Conservation (phyloP, 1,140 invertebrate species). For the Aporrectodea caliginosa region DNA sequence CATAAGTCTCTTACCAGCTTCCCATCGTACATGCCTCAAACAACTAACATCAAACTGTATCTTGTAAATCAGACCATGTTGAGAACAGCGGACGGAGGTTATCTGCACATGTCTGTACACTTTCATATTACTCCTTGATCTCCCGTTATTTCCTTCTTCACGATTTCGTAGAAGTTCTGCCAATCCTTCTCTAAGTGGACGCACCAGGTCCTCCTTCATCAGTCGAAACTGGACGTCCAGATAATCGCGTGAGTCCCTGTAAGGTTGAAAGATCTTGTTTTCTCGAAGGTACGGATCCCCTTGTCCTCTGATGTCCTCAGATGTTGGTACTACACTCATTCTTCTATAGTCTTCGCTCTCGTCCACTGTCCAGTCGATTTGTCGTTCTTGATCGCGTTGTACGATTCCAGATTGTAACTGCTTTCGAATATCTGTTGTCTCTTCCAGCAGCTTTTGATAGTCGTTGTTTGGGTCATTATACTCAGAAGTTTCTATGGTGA, state of each 20-base stretch:
- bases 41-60: conserved; percentile 42
- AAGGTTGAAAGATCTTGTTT: conserved; percentile 63
- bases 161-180: conserved; percentile 34
- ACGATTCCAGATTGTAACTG: no score
- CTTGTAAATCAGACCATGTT: conserved; percentile 22
- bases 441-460: no score
- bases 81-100: no score
- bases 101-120: conserved; percentile 5
- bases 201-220: conserved; percentile 66
- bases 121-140: conserved; percentile 8
- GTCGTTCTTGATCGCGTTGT: no score
- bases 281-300: conserved; percentile 57
- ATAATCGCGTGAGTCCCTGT: conserved; percentile 66
- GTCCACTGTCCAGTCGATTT: no score
- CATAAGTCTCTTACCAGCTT: conserved; percentile 62
- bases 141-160: background rate
- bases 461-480: no score
- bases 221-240: conserved; percentile 73
- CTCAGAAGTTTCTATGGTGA: no score
- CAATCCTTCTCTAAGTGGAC: conserved; percentile 54
- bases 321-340: conserved; percentile 44
- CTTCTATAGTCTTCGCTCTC: conserved; percentile 48
- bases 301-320: conserved; percentile 42
- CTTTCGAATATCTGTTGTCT: no score
- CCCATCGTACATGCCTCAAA: conserved; percentile 44